phyloP scores from a whole-genome alignment of 2,797 vertebrate genomes.

The Perodicticus potto region DNA sequence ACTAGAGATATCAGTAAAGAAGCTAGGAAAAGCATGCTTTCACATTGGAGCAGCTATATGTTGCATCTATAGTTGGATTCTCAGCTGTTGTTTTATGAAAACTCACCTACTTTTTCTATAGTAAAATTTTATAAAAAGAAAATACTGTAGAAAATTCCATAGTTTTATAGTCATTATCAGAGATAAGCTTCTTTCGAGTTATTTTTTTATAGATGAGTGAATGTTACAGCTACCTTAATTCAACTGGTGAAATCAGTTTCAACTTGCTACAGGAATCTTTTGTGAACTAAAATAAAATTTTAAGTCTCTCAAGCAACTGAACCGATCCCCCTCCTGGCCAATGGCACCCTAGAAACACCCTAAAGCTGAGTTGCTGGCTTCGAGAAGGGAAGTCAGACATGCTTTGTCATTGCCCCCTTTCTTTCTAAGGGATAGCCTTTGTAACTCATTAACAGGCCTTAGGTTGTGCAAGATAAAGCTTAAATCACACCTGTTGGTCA shows the following conservation, averaged over 20 bases:
- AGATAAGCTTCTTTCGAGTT: not conserved
- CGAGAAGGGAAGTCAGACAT: not conserved
- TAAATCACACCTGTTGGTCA: not conserved
- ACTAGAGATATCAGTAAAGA: not conserved
- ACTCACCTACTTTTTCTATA: not conserved
- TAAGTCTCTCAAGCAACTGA: not conserved
- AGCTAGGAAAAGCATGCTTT: not conserved
- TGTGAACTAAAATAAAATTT: not conserved
- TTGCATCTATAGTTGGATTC: constrained; percentile 5
- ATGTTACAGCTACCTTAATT: not conserved
- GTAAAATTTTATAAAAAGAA: constrained; percentile 26
- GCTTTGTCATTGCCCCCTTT: not conserved
- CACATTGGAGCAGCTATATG: not conserved
- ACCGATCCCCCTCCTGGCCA: not conserved
- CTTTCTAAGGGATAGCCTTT: not conserved
- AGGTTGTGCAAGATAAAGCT: not conserved
- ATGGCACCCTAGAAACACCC: not conserved
- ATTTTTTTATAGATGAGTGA: constrained; percentile 7
- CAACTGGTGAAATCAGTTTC: not conserved
- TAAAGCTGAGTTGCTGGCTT: not conserved
- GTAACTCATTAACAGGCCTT: not conserved
- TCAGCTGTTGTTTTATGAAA: not conserved
- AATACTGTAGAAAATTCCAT: not conserved
- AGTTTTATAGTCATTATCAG: constrained; percentile 11
- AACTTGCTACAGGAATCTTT: not conserved